Evolutionary conservation across 2,113 vertebrate species (phyloP).

Genomic region (Marcusenius ussheri): DNA sequence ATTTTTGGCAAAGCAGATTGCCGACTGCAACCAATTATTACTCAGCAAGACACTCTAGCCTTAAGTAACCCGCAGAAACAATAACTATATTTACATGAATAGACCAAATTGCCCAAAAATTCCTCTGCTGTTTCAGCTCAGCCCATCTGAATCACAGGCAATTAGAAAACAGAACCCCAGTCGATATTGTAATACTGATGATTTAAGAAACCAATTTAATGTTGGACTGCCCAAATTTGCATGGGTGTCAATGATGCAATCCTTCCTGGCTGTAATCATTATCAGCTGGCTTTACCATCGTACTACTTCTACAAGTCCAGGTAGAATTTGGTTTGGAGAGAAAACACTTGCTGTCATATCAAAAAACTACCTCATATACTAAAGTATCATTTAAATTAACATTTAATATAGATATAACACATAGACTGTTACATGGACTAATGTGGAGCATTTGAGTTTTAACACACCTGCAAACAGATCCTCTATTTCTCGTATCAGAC

Average conservation of each 20-base stretch:
- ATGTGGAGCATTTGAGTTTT: not conserved
- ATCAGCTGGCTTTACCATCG: not conserved
- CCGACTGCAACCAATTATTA: conserved; percentile 22
- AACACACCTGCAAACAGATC: not conserved
- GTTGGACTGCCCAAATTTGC: not conserved
- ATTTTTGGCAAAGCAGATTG: not conserved
- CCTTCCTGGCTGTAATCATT: not conserved
- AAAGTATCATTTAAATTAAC: not conserved
- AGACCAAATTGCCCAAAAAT: not conserved
- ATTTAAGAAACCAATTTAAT: not conserved
- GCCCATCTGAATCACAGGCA: not conserved
- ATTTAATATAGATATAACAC: not conserved
- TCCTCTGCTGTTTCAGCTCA: conserved; percentile 3
- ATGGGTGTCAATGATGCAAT: not conserved
- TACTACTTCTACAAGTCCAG: not conserved
- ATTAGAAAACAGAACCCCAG: not conserved
- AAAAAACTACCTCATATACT: not conserved
- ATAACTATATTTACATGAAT: conserved; percentile 1
- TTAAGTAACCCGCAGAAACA: conserved; percentile 12
- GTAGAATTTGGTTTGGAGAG: not conserved
- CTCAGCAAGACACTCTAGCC: conserved; percentile 10
- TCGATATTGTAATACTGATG: not conserved
- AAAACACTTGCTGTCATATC: not conserved
- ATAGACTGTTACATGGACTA: not conserved
- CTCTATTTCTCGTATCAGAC: not conserved